A percentile compares a stretch with the other conserved stretches of the same genome.
phyloP scores from a whole-genome alignment of 2,888 invertebrate species.

The Polyommatus iphigenia region DNA sequence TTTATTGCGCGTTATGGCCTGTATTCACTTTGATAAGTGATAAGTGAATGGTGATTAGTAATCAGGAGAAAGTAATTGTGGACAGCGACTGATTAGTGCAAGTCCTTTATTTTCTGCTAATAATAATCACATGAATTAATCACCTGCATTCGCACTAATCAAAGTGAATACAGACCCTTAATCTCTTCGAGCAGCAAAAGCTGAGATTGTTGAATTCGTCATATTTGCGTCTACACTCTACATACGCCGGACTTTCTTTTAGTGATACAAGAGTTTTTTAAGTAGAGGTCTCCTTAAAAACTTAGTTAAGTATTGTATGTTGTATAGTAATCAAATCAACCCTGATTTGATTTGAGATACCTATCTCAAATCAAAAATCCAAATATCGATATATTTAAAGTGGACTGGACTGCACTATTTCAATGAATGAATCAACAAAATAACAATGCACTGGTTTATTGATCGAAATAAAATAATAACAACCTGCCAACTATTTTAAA shows the following conservation, averaged over 20 bases:
- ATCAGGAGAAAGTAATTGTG: too few relatives aligned
- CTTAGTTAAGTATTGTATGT: too few relatives aligned
- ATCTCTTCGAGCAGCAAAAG: too few relatives aligned
- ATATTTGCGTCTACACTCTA: neutral
- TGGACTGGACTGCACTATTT: neutral
- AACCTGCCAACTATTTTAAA: neutral
- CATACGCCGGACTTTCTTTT: neutral
- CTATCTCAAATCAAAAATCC: too few relatives aligned
- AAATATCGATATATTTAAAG: neutral
- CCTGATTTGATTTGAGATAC: too few relatives aligned
- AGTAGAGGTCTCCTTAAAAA: neutral
- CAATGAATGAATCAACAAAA: neutral
- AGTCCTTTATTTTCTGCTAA: too few relatives aligned
- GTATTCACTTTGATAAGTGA: neutral
- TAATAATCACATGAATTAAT: too few relatives aligned
- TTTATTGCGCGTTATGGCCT: neutral
- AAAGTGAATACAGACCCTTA: too few relatives aligned
- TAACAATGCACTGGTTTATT: neutral
- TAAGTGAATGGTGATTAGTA: too few relatives aligned
- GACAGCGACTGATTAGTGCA: too few relatives aligned
- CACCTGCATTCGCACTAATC: too few relatives aligned
- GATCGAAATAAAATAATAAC: constrained; percentile 13
- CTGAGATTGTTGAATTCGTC: neutral
- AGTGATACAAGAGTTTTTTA: neutral
- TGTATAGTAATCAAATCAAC: too few relatives aligned